Conservation (phyloP, 2,113 vertebrate species). For the Charadrius vociferus region DNA sequence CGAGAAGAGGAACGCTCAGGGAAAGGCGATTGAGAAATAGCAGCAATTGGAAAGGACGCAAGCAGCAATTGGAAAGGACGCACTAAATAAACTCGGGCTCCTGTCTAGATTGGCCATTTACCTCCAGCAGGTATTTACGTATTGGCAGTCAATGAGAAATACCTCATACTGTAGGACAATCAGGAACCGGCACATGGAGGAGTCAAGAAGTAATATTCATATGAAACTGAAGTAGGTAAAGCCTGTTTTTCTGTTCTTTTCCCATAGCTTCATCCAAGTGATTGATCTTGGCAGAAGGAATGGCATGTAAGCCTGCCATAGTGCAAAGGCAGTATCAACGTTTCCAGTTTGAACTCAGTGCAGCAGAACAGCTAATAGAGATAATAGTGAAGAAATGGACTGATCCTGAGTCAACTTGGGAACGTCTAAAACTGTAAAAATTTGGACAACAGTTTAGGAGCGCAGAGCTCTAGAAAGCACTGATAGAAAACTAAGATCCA, state of each 20-base stretch:
- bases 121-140: neutral
- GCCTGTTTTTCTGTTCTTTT: neutral
- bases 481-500: neutral
- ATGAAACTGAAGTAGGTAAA: neutral
- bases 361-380: neutral
- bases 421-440: neutral
- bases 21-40: neutral
- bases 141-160: neutral
- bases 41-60: neutral
- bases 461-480: neutral
- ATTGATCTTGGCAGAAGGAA: neutral
- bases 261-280: neutral
- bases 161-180: neutral
- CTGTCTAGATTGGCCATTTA: neutral
- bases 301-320: neutral
- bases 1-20: neutral
- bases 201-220: neutral
- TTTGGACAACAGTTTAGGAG: neutral
- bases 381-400: neutral
- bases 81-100: neutral
- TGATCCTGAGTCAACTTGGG: neutral
- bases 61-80: neutral
- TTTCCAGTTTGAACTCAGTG: neutral
- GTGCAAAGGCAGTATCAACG: rapidly evolving
- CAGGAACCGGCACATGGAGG: neutral